Conservation (phyloP, 2,888 invertebrate species). For the Aphodius sticticus region DNA sequence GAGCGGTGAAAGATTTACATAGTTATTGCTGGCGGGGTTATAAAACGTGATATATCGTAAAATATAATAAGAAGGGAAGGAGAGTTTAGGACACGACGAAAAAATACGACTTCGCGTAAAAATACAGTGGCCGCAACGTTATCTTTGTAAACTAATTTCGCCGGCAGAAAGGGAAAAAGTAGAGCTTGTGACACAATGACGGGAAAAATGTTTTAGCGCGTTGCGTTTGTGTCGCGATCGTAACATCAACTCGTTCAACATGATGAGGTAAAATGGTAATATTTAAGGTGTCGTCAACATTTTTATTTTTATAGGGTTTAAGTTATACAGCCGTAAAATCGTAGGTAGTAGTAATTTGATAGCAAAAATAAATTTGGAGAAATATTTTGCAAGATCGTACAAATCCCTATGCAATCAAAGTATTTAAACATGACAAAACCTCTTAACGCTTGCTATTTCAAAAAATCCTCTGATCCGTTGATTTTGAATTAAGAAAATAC, state of each 20-base stretch:
- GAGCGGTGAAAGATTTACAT: neutral
- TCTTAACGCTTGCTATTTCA: too few relatives aligned
- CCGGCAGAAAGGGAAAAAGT: neutral
- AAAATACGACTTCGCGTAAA: neutral
- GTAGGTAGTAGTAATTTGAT: neutral
- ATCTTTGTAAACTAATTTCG: neutral
- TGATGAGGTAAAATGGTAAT: neutral
- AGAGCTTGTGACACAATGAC: neutral
- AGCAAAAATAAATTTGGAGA: too few relatives aligned
- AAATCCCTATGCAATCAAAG: too few relatives aligned
- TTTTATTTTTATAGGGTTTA: neutral
- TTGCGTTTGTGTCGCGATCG: neutral
- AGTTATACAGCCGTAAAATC: neutral
- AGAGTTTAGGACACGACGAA: neutral
- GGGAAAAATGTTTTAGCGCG: neutral
- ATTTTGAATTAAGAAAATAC: too few relatives aligned
- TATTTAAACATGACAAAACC: too few relatives aligned
- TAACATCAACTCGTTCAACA: neutral
- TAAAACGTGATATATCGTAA: slow-evolving; percentile 4
- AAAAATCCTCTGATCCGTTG: too few relatives aligned
- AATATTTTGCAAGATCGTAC: too few relatives aligned
- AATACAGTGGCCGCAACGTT: neutral
- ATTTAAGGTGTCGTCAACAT: neutral
- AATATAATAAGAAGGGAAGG: neutral
- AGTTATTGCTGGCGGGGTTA: neutral